Evolutionary conservation across 2,797 vertebrate species (phyloP).

Genomic region (Petrocephalus sullivani): DNA sequence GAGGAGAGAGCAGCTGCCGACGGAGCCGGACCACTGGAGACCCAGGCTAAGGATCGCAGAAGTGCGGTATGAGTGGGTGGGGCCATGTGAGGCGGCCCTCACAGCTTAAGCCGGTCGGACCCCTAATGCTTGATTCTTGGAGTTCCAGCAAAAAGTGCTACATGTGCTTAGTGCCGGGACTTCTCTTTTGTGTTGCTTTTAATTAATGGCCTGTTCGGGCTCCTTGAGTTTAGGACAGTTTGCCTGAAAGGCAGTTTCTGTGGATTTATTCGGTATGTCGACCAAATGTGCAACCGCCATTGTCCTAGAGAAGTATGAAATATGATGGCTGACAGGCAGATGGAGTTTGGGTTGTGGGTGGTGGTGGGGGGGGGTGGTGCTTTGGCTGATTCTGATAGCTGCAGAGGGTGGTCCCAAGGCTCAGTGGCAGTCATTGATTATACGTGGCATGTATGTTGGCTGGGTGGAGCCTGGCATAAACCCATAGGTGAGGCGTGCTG

Average conservation of each 20-base stretch:
- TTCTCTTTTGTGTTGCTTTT: constrained; percentile 1
- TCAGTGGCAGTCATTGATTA: constrained; percentile 44
- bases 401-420: constrained; percentile 27
- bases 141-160: background rate
- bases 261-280: constrained; percentile 10
- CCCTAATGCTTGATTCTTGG: constrained; percentile 17
- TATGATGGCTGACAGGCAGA: constrained; percentile 30
- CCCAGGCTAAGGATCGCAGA: background rate
- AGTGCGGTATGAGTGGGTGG: background rate
- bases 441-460: constrained; percentile 6
- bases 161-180: background rate
- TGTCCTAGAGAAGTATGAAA: constrained; percentile 29
- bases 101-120: background rate
- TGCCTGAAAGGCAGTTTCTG: background rate
- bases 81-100: background rate
- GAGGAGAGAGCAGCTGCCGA: background rate
- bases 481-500: constrained; percentile 25
- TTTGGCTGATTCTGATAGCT: constrained; percentile 34
- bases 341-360: background rate
- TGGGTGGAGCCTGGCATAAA: constrained; percentile 12
- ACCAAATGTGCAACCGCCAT: constrained; percentile 10
- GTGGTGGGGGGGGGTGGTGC: background rate
- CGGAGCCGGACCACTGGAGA: background rate
- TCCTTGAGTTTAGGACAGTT: background rate
- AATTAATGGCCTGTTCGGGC: background rate